Evolutionary conservation across 2,888 invertebrate genomes (phyloP), one percentile per base, ranked within the genome.

Genomic region (Tachina lurida): DNA sequence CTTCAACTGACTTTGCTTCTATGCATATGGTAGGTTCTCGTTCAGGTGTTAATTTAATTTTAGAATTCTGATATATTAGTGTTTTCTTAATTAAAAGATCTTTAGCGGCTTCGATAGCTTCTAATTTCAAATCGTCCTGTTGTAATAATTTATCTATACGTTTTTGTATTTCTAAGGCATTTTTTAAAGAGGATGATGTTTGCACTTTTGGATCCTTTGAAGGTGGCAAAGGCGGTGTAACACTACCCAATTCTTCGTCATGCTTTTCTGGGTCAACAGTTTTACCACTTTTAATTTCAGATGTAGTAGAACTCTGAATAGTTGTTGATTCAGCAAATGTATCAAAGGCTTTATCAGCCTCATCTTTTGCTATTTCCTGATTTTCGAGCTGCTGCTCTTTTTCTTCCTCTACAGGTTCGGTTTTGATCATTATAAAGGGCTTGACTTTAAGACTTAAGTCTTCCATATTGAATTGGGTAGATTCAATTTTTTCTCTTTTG

Each of bases 271-370:
- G 13, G 2, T 52, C 15, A 7, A 19, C 17, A 13, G 31, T 47
- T 54, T 71, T 45, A 22, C 5, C 68, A 3, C 10, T 10, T n/a
- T 22, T 81, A 65, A 10, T 22, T 56, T 39, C 45, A 58, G 49
- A 7, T 47, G 22, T n/a, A 10, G 43, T 1, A 13, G 45, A n/a
- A 8, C 3, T 1, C 31, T 22, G 41, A 5, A 56, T 68, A 87
- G 90, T 89, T 63, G 90, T 90, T 8, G 91, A 91, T 68, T 90
- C 91, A 31, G 91, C 91, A 76, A 91, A 91, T 87, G 91, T 91
- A 84, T 91, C 91, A 52, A 88, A 88, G 31, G 17, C 39, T 76
- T 60, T 62, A 39, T 49, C 41, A 43, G 12, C 1, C 45, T 80
- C 41, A 19, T 19, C 15, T 17, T 63, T 75, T 19, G 15, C 31